Conservation (phyloP, 1,140 invertebrate genomes). For the Tetramorium alpestre region DNA sequence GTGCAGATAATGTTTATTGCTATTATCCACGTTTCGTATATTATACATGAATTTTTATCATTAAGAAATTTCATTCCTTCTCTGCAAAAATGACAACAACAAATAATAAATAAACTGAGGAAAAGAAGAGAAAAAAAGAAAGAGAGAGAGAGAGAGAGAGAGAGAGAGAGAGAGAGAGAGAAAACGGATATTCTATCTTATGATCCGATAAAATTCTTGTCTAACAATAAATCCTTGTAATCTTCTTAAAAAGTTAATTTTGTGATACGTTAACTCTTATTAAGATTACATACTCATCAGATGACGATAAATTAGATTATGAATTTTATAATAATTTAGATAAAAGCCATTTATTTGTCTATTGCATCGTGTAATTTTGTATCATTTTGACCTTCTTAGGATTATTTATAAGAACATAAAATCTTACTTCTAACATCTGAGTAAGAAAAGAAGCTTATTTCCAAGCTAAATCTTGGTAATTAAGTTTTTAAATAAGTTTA, state of each 20-base stretch:
- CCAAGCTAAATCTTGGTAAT: background rate
- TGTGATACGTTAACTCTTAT: background rate
- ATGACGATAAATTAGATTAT: background rate
- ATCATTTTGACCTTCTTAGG: background rate
- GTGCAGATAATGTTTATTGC: background rate
- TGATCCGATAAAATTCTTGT: background rate
- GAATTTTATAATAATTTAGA: background rate
- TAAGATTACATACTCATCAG: background rate
- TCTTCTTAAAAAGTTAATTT: slow-evolving; percentile 11
- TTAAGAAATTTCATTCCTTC: background rate
- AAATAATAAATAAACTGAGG: background rate
- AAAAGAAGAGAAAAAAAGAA: background rate
- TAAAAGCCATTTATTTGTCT: background rate
- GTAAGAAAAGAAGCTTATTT: background rate
- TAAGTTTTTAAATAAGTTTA: slow-evolving; percentile 16
- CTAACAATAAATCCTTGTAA: slow-evolving; percentile 24
- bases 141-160: too few relatives aligned
- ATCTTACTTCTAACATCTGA: background rate
- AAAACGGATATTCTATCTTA: background rate
- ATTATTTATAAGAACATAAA: background rate
- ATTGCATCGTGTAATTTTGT: background rate
- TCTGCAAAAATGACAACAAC: background rate
- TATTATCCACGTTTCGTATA: background rate
- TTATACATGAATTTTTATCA: slow-evolving; percentile 7
- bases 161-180: background rate